Evolutionary conservation across 2,797 vertebrate genomes (phyloP).

Genomic region (Gambusia yucatana): DNA sequence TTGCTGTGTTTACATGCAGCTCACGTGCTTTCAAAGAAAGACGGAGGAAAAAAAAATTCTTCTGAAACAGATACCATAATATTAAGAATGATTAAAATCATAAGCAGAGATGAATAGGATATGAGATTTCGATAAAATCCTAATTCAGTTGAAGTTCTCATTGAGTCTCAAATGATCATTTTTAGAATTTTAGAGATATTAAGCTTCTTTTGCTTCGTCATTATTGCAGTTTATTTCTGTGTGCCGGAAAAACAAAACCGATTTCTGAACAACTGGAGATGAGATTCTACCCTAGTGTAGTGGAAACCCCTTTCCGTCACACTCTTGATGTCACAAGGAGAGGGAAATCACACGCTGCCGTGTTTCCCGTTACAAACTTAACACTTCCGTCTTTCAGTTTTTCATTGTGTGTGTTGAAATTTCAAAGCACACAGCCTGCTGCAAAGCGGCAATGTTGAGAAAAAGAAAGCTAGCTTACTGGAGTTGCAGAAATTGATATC

Average conservation of each 20-base stretch:
- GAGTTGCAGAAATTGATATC: background rate
- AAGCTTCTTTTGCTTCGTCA: background rate
- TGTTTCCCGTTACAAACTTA: conserved; percentile 72
- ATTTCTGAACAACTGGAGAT: conserved; percentile 6
- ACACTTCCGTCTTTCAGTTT: conserved; percentile 74
- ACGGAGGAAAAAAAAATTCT: conserved; percentile 32
- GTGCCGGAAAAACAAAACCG: background rate
- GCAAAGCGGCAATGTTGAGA: conserved; percentile 38
- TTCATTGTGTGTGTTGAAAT: conserved; percentile 44
- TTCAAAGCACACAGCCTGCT: conserved; percentile 32
- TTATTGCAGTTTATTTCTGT: background rate
- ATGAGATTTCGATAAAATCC: background rate
- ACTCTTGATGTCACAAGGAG: conserved; percentile 58
- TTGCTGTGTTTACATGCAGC: conserved; percentile 78
- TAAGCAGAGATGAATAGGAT: background rate
- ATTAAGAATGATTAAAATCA: conserved; percentile 13
- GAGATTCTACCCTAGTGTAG: conserved; percentile 9
- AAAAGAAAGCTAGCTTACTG: background rate
- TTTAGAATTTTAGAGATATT: background rate
- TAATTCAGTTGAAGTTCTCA: background rate
- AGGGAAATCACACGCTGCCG: conserved; percentile 69
- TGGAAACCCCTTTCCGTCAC: conserved; percentile 72
- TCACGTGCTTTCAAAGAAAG: conserved; percentile 77
- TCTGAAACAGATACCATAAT: conserved; percentile 29
- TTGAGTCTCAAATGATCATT: background rate